These are phyloP conservation scores for Nannoperca australis DNA, from an alignment of 2,797 vertebrate genomes.

Conservation along the genomic window DNA sequence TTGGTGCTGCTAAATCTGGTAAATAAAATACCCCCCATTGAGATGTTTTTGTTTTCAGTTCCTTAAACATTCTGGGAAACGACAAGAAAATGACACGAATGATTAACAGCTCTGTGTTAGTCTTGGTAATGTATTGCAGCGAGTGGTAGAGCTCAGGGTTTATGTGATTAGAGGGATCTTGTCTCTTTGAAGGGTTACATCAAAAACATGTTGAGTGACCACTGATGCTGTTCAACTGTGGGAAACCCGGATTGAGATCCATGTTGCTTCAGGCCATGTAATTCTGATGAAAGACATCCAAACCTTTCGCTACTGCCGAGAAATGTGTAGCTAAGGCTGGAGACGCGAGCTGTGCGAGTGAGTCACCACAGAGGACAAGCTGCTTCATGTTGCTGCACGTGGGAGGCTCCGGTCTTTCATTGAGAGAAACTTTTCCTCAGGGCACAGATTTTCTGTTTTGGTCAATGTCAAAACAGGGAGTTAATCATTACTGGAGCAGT, in stretches of 20 bases:
- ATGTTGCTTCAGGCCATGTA: slow-evolving; percentile 33
- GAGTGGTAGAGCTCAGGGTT: slow-evolving; percentile 16
- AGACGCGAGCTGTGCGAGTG: slow-evolving; percentile 23
- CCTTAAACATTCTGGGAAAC: slow-evolving; percentile 24
- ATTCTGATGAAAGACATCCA: slow-evolving; percentile 53
- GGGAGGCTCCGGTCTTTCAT: slow-evolving; percentile 56
- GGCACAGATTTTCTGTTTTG: slow-evolving; percentile 49
- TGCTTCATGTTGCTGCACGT: slow-evolving; percentile 66
- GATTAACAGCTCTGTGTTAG: slow-evolving; percentile 29
- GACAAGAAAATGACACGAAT: slow-evolving; percentile 19
- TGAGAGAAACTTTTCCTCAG: slow-evolving; percentile 55
- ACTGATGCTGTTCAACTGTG: slow-evolving; percentile 34
- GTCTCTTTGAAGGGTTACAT: slow-evolving; percentile 69
- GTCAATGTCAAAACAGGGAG: slow-evolving; percentile 45
- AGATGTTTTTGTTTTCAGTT: slow-evolving; percentile 13
- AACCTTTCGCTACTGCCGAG: slow-evolving; percentile 25
- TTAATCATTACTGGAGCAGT: slow-evolving; percentile 26
- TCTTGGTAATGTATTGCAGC: slow-evolving; percentile 32
- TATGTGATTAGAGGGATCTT: slow-evolving; percentile 62
- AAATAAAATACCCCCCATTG: not conserved
- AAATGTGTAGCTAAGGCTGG: slow-evolving; percentile 34
- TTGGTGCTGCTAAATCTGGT: not conserved
- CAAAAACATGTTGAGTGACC: slow-evolving; percentile 62
- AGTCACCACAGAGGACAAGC: slow-evolving; percentile 58
- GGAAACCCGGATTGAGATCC: slow-evolving; percentile 44